These are phyloP conservation scores for Dryadula phaetusa DNA, from an alignment of 2,888 invertebrate species.

Conservation along the genomic window DNA sequence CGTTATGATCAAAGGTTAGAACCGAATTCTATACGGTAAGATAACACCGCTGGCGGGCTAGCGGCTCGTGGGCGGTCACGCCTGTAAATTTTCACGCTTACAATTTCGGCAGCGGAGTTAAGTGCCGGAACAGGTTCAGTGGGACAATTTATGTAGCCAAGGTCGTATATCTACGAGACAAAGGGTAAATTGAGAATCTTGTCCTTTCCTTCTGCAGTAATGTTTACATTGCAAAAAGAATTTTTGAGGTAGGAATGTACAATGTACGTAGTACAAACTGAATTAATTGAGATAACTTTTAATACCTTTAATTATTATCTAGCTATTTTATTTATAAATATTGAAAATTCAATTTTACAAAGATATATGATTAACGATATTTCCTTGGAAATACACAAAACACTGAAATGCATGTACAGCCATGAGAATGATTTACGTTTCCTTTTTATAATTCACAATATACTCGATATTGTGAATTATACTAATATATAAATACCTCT, in stretches of 20 bases:
- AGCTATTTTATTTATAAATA: no score
- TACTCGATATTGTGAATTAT: no score
- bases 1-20: constrained; percentile 28
- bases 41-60: constrained; percentile 40
- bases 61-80: constrained; percentile 43
- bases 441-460: no score
- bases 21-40: constrained; percentile 38
- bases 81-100: constrained; percentile 46
- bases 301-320: no score
- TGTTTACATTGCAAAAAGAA: not conserved
- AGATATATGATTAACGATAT: no score
- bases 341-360: no score
- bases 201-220: constrained; percentile 7
- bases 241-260: not conserved
- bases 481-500: no score
- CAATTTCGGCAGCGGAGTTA: constrained; percentile 40
- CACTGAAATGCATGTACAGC: no score
- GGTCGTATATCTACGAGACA: constrained; percentile 29
- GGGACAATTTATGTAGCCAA: constrained; percentile 41
- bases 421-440: no score
- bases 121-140: constrained; percentile 39
- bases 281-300: not conserved
- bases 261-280: not conserved
- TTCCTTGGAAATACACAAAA: no score
- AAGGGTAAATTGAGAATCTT: constrained; percentile 31